Evolutionary conservation across 2,113 vertebrate species (phyloP).

Genomic region (Australoheros scitulus): DNA sequence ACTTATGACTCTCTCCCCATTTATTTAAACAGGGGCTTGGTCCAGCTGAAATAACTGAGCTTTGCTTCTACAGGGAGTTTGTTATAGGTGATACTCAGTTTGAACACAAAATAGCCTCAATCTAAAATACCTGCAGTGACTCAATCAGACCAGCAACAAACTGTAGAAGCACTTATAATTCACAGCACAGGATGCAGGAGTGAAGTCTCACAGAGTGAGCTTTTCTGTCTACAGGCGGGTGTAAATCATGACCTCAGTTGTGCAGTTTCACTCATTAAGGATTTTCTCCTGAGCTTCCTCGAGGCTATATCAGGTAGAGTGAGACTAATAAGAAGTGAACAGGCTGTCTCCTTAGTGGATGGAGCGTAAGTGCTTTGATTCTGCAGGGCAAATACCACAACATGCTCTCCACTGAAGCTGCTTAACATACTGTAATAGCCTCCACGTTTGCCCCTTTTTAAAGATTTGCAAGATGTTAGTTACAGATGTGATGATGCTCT

Average conservation of each 20-base stretch:
- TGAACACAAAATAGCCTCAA: not conserved
- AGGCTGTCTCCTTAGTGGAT: not conserved
- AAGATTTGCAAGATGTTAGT: too few relatives aligned
- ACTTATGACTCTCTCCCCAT: too few relatives aligned
- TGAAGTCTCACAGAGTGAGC: too few relatives aligned
- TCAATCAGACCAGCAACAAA: not conserved
- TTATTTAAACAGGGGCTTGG: too few relatives aligned
- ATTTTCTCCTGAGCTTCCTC: not conserved
- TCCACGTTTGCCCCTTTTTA: not conserved
- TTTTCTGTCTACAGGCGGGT: not conserved
- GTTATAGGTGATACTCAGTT: not conserved
- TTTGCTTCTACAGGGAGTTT: too few relatives aligned
- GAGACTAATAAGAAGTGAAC: not conserved
- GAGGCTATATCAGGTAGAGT: not conserved
- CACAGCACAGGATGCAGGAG: not conserved
- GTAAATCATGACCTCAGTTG: not conserved
- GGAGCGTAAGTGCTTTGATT: not conserved
- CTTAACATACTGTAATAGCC: not conserved
- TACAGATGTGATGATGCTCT: too few relatives aligned
- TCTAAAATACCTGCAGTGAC: not conserved
- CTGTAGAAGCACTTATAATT: not conserved
- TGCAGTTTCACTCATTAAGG: not conserved
- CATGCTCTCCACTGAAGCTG: not conserved
- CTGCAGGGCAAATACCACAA: not conserved
- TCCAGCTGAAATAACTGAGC: too few relatives aligned